A percentile compares a stretch with the other conserved stretches of the same genome.
Conservation (phyloP, 2,797 vertebrate genomes). For the Pipistrellus pygmaeus region DNA sequence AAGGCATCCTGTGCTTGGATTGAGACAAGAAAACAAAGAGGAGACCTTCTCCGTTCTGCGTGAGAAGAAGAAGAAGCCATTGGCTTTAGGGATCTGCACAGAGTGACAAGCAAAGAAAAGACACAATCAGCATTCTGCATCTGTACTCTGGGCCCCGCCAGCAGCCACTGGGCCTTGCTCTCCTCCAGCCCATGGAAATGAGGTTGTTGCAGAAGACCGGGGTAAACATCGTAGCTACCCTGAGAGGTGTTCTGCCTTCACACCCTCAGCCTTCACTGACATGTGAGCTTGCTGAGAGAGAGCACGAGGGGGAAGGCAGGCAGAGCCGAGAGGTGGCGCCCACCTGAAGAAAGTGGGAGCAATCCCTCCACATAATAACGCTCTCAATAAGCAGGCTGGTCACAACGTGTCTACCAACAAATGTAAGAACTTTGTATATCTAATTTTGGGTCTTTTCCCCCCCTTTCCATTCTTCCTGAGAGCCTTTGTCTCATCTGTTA, state of each 20-base stretch:
- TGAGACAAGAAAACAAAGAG: neutral
- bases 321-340: neutral
- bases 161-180: neutral
- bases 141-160: neutral
- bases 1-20: neutral
- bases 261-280: neutral
- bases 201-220: neutral
- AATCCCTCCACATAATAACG: neutral
- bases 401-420: neutral
- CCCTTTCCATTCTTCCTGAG: neutral
- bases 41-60: neutral
- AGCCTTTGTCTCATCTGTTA: constrained; percentile 6
- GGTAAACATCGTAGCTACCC: neutral
- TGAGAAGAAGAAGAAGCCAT: neutral
- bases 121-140: neutral
- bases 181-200: neutral
- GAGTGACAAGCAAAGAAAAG: neutral
- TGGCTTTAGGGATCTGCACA: neutral
- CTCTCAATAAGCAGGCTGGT: neutral
- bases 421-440: neutral
- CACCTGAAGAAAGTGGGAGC: neutral
- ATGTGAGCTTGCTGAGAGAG: neutral
- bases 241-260: neutral
- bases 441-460: neutral
- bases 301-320: neutral